Conservation (phyloP, 2,888 invertebrate species). For the Calameuta pallipes region DNA sequence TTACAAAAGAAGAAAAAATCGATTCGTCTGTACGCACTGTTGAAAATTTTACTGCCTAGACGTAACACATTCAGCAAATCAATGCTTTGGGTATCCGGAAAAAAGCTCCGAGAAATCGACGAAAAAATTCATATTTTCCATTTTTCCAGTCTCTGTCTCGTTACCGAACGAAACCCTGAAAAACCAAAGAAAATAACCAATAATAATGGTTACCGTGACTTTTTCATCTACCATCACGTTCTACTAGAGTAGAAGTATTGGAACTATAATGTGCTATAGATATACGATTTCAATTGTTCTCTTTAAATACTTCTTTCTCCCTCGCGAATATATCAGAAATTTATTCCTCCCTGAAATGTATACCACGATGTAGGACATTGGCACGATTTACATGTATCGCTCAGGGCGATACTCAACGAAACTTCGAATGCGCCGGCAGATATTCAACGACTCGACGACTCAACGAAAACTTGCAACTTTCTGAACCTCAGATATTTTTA, state of each 20-base stretch:
- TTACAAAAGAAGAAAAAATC: background rate
- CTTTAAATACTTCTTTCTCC: background rate
- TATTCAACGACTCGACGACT: background rate
- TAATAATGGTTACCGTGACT: background rate
- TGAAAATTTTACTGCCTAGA: background rate
- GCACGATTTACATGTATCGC: background rate
- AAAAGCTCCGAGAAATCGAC: background rate
- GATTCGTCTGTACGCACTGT: background rate
- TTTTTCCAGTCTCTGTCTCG: background rate
- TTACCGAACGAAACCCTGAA: background rate
- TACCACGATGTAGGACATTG: background rate
- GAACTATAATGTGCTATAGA: background rate
- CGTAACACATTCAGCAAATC: background rate
- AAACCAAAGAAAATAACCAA: background rate
- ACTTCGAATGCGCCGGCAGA: background rate
- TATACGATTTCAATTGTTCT: background rate
- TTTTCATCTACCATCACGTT: background rate
- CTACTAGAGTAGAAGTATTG: background rate
- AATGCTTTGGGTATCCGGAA: background rate
- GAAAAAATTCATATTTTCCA: background rate
- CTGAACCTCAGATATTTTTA: background rate
- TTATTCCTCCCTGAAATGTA: background rate
- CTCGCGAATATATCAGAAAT: background rate
- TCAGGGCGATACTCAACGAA: background rate
- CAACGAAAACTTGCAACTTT: background rate